A percentile compares a stretch with the other conserved stretches of the same genome.
phyloP scores from a whole-genome alignment of 2,113 vertebrate genomes.

The Pao palembangensis region DNA sequence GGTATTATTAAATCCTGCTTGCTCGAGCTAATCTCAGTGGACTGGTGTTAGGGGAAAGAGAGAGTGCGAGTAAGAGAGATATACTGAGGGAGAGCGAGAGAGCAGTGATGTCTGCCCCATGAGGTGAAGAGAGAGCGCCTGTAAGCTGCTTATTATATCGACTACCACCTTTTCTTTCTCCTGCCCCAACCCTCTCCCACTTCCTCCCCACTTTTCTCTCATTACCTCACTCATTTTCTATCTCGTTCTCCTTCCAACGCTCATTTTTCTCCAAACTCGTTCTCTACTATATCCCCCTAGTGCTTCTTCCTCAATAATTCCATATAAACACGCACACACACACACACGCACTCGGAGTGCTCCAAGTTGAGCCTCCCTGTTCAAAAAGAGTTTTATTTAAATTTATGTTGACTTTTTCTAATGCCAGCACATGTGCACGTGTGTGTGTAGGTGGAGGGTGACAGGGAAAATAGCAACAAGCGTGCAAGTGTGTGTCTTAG shows the following conservation, averaged over 20 bases:
- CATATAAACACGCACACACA: slow-evolving; percentile 11
- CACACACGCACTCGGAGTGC: slow-evolving; percentile 43
- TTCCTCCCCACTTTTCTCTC: slow-evolving; percentile 46
- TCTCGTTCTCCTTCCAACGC: slow-evolving; percentile 42
- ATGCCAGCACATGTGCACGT: slow-evolving; percentile 79
- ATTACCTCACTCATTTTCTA: slow-evolving; percentile 58
- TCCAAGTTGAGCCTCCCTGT: slow-evolving; percentile 83
- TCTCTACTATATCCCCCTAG: slow-evolving; percentile 38
- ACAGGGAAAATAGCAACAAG: slow-evolving; percentile 47
- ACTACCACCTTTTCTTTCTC: slow-evolving; percentile 59
- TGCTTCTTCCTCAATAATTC: slow-evolving; percentile 44
- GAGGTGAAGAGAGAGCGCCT: slow-evolving; percentile 91
- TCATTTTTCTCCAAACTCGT: slow-evolving; percentile 45
- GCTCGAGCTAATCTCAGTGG: slow-evolving; percentile 76
- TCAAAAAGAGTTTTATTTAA: slow-evolving; percentile 98
- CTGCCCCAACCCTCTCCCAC: slow-evolving; percentile 7
- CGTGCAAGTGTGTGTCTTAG: slow-evolving; percentile 46
- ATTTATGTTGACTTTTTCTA: slow-evolving; percentile 97
- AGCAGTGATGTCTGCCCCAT: slow-evolving; percentile 68
- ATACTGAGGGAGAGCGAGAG: slow-evolving; percentile 57
- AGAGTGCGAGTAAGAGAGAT: slow-evolving; percentile 40
- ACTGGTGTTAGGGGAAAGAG: neutral
- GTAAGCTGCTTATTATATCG: slow-evolving; percentile 99
- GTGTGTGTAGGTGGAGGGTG: slow-evolving; percentile 42
- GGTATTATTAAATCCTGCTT: slow-evolving; percentile 82